Percentiles rank a stretch among this genome's conserved stretches.
phyloP scores from a whole-genome alignment of 2,113 vertebrate genomes.

The Scolopax mira region DNA sequence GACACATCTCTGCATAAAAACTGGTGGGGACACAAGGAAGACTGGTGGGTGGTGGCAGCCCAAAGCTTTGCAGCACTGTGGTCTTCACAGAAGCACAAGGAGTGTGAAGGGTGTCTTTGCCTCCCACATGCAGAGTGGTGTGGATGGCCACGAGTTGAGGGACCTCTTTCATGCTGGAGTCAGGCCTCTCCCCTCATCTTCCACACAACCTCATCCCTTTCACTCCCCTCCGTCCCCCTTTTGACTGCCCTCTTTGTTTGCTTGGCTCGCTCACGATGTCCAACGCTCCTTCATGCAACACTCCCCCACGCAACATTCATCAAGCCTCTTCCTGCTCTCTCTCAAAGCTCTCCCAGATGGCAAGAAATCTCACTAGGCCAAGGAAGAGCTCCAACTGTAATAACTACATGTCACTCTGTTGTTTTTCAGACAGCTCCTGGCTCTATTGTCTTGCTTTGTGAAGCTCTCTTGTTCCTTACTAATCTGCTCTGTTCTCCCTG shows the following conservation, averaged over 20 bases:
- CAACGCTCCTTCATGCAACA: background rate
- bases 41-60: background rate
- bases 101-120: background rate
- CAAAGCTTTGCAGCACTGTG: background rate
- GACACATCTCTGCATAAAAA: background rate
- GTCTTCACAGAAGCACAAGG: background rate
- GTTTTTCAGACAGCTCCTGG: background rate
- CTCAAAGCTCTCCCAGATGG: conserved; percentile 4
- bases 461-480: background rate
- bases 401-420: background rate
- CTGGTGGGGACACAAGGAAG: too few relatives aligned
- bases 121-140: background rate
- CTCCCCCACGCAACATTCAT: background rate
- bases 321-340: background rate
- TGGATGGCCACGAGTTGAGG: background rate
- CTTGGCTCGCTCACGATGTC: background rate
- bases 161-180: background rate
- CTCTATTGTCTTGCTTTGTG: background rate
- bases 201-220: background rate
- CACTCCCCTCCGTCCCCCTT: background rate
- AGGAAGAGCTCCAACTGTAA: background rate
- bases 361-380: background rate
- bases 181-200: background rate
- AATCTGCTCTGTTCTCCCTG: background rate
- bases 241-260: background rate